A percentile compares a stretch with the other conserved stretches of the same genome.
These are phyloP conservation scores for Xanthia icteritia DNA, from an alignment of 2,888 invertebrate genomes.

Conservation along the genomic window DNA sequence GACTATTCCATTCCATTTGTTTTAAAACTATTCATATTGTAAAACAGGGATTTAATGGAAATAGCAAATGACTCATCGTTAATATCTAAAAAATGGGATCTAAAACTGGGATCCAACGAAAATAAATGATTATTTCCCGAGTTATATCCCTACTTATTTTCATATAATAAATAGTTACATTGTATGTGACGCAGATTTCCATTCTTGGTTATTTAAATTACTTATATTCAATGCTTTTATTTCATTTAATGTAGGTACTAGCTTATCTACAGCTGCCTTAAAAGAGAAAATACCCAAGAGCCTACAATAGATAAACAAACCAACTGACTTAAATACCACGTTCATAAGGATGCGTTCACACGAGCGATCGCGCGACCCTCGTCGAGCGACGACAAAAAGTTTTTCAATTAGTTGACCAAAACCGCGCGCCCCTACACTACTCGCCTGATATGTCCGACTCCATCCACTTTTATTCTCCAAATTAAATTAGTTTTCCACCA, in stretches of 20 bases:
- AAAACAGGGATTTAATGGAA: neutral
- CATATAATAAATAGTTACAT: neutral
- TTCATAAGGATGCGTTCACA: conserved; percentile 56
- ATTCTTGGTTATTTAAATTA: neutral
- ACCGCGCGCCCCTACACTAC: conserved; percentile 61
- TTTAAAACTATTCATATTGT: neutral
- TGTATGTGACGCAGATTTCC: neutral
- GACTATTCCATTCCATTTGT: neutral
- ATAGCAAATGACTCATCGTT: too few species aligned
- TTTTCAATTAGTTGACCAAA: conserved; percentile 86
- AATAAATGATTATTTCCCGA: neutral
- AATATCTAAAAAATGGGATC: too few species aligned
- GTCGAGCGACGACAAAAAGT: conserved; percentile 76
- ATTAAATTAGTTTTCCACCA: conserved; percentile 84
- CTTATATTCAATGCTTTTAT: neutral
- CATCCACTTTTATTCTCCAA: conserved; percentile 78
- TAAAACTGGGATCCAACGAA: too few species aligned
- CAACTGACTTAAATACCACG: neutral
- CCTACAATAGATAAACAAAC: neutral
- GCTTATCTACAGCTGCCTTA: neutral
- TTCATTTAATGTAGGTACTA: neutral
- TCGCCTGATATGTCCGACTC: conserved; percentile 68
- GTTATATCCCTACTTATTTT: neutral
- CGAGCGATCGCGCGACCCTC: conserved; percentile 61
- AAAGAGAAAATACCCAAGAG: neutral